These are phyloP conservation scores for Trematomus loennbergii DNA, from an alignment of 2,113 vertebrate genomes.

Conservation along the genomic window DNA sequence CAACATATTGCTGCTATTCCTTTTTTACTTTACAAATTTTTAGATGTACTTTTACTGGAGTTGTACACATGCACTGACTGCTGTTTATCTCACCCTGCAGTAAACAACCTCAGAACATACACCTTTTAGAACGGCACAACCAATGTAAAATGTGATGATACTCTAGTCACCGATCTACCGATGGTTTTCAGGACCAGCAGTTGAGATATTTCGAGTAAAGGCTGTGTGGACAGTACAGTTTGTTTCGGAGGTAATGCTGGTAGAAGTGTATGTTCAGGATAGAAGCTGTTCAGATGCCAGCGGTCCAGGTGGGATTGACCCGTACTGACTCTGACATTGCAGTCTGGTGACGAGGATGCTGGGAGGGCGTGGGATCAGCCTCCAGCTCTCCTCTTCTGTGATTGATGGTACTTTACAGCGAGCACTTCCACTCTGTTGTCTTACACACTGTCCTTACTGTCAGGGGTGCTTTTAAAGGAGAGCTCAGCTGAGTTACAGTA, in stretches of 20 bases:
- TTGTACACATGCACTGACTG: too few species aligned
- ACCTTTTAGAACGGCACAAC: too few species aligned
- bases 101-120: background rate
- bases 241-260: background rate
- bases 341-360: conserved; percentile 21
- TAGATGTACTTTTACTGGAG: too few species aligned
- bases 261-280: background rate
- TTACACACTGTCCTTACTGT: conserved; percentile 9
- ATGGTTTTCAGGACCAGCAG: background rate
- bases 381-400: conserved; percentile 40
- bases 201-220: background rate
- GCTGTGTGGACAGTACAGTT: background rate
- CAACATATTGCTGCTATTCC: too few species aligned
- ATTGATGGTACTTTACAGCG: conserved; percentile 49
- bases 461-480: background rate
- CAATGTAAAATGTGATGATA: too few species aligned
- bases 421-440: conserved; percentile 10
- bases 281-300: conserved; percentile 23
- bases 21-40: too few species aligned
- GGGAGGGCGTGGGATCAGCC: conserved; percentile 34
- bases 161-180: too few species aligned
- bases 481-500: background rate
- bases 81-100: background rate
- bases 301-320: conserved; percentile 26
- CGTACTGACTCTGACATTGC: conserved; percentile 30